These are phyloP conservation scores for Sebastolobus alascanus DNA, from an alignment of 2,797 vertebrate species.

Conservation along the genomic window DNA sequence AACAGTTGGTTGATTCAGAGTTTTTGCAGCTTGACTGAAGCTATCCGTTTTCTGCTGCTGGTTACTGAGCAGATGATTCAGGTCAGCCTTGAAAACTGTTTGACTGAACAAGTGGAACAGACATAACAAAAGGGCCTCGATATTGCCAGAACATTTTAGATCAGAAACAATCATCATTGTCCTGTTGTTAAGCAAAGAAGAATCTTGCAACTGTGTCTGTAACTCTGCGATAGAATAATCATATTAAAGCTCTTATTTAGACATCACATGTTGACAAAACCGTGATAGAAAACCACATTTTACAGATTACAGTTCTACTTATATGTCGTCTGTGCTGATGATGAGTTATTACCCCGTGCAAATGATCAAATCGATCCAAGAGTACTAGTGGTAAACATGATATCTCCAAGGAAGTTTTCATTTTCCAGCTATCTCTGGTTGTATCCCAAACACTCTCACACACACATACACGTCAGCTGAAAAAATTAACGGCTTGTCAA, in stretches of 20 bases:
- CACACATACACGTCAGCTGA: not conserved
- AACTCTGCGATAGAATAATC: not conserved
- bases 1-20: not conserved
- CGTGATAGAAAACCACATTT: not conserved
- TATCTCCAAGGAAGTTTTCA: not conserved
- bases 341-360: not conserved
- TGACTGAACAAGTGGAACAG: not conserved
- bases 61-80: not conserved
- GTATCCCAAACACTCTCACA: not conserved
- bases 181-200: not conserved
- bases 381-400: not conserved
- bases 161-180: not conserved
- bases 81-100: not conserved
- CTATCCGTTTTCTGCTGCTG: not conserved
- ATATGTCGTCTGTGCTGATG: not conserved
- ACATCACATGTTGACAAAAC: not conserved
- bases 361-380: not conserved
- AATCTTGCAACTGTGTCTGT: not conserved
- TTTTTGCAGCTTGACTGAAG: conserved; percentile 6
- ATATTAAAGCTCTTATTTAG: not conserved
- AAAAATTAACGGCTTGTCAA: conserved; percentile 1
- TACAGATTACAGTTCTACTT: not conserved
- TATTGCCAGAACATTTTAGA: not conserved
- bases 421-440: not conserved
- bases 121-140: not conserved